These are phyloP conservation scores for Oxyura jamaicensis DNA, from an alignment of 2,113 vertebrate genomes.

Conservation along the genomic window DNA sequence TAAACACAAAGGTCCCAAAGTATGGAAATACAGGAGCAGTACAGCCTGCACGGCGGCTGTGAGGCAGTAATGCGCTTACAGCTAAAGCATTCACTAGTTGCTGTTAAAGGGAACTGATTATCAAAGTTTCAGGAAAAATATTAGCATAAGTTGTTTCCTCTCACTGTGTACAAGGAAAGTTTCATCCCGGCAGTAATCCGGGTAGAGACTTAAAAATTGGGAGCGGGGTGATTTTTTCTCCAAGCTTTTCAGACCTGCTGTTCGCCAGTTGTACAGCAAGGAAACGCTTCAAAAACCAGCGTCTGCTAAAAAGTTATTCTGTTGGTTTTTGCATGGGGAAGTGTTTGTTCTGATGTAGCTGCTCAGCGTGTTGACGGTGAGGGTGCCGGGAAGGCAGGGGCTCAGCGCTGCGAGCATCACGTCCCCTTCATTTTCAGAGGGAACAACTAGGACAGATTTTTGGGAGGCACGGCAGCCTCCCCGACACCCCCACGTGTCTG, in stretches of 20 bases:
- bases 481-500: background rate
- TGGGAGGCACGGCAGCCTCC: background rate
- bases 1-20: background rate
- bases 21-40: background rate
- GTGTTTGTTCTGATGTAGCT: background rate
- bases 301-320: background rate
- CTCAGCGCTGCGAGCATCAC: background rate
- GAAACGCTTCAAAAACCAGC: background rate
- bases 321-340: background rate
- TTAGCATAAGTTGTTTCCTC: background rate
- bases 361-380: background rate
- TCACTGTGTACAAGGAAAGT: background rate
- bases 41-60: background rate
- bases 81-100: background rate
- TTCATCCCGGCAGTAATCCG: background rate
- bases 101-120: background rate
- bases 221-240: background rate
- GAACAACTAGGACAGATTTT: background rate
- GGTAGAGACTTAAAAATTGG: background rate
- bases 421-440: background rate
- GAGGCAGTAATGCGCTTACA: background rate
- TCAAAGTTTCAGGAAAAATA: background rate
- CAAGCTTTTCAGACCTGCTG: background rate
- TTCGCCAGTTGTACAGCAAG: accelerated
- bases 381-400: background rate